Base-by-base conservation (phyloP, 2,797 vertebrate species). In the Spondyliosoma cantharus region DNA sequence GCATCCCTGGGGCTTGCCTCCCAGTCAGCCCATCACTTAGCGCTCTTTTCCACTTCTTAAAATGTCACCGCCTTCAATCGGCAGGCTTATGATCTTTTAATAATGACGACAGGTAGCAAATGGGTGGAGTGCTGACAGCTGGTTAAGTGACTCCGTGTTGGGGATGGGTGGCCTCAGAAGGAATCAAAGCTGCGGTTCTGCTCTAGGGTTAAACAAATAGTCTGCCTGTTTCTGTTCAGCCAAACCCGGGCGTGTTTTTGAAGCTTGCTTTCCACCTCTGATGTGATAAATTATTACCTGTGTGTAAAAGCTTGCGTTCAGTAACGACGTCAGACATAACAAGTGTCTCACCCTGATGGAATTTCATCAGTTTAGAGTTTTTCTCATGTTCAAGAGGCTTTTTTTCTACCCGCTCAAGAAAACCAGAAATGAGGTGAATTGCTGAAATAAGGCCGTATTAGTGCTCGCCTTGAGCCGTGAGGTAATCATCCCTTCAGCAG, bases 41-140 rank as follows among this genome's bases (percentile, higher is more conserved):
- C 69, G 8, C 77, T 74, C 71, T 24, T 71, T 62, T 66, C 71
- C 70, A n/a, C 84, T 84, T 88, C 83, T 87, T 70, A 74, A 89
- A 85, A 75, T 78, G 86, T 85, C 56, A 78, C 70, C 75, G 25
- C 82, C 82, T 84, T 84, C 88, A 86, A 84, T 84, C 76, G 76
- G 84, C 86, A 75, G 86, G 71, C 87, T 67, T 80, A 71, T 87
- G 89, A 93, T 92, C 90, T 91, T 91, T 89, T 90, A 89, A 93
- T 90, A 81, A 91, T 87, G 88, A 67, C 79, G 83, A 82, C 90
- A 88, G 90, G 88, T 90, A 83, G 83, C 57, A 71, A 91, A 87
- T n/a, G 87, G 63, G 73, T 74, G 74, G 76, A 61, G 77, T 4
- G 81, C 46, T 66, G 85, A 81, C 82, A 82, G 76, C 77, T 81